phyloP scores from a whole-genome alignment of 2,113 vertebrate genomes.

The Rhinopomastus cyanomelas region DNA sequence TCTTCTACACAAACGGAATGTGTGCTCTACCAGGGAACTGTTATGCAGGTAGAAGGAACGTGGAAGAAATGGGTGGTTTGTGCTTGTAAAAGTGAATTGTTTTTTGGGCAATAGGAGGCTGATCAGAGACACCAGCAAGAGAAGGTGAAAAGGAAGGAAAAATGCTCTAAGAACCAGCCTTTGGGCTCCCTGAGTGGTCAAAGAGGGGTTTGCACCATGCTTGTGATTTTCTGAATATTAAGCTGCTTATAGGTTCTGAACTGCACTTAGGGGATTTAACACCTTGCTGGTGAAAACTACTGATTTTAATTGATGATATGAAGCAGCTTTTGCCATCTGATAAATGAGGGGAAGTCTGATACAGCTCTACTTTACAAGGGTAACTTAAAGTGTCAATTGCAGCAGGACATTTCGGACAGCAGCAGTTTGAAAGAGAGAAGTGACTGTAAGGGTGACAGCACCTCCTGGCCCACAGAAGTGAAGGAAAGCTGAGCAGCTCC shows the following conservation, averaged over 20 bases:
- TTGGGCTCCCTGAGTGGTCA: not conserved
- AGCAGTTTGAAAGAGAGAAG: not conserved
- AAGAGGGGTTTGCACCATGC: not conserved
- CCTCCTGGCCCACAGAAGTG: not conserved
- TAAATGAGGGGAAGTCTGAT: not conserved
- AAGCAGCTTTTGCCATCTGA: not conserved
- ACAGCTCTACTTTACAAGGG: not conserved
- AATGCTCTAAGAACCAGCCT: not conserved
- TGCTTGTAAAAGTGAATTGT: not conserved
- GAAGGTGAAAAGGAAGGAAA: not conserved
- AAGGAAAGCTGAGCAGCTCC: conserved; percentile 22
- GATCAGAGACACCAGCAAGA: not conserved
- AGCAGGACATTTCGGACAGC: not conserved
- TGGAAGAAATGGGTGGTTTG: not conserved
- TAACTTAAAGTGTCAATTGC: not conserved
- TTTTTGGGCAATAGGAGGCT: not conserved
- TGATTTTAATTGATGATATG: not conserved
- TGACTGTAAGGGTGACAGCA: not conserved
- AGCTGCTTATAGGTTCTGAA: not conserved
- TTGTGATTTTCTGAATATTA: not conserved
- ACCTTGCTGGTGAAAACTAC: not conserved
- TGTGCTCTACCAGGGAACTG: not conserved
- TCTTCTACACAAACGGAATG: not conserved
- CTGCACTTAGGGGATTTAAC: not conserved
- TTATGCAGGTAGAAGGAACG: not conserved